Conservation (phyloP, 2,113 vertebrate species). For the Struthio camelus region DNA sequence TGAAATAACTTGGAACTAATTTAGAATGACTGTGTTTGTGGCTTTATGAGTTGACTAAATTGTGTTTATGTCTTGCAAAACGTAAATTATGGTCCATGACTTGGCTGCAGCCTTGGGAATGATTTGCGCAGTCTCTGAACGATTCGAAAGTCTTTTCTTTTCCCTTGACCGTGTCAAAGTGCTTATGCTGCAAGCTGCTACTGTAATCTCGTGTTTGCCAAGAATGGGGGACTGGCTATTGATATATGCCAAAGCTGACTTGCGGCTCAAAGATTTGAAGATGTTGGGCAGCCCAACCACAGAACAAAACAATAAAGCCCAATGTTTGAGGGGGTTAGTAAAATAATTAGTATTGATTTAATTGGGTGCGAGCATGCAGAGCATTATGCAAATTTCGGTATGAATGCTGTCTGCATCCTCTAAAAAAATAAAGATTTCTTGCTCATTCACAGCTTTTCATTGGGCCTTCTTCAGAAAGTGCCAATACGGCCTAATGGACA, state of each 20-base stretch:
- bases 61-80: background rate
- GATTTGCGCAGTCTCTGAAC: background rate
- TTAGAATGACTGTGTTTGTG: background rate
- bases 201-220: background rate
- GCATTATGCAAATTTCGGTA: fast-evolving
- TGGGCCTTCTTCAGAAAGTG: background rate
- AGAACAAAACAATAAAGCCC: background rate
- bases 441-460: background rate
- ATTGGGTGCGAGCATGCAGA: background rate
- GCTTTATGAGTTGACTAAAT: background rate
- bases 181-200: background rate
- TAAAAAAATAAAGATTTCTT: background rate
- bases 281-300: background rate
- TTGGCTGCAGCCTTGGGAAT: background rate
- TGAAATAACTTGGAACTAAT: background rate
- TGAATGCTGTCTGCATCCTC: background rate
- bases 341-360: background rate
- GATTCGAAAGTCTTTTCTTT: background rate
- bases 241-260: background rate
- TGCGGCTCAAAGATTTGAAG: background rate
- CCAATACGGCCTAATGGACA: background rate
- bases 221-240: background rate
- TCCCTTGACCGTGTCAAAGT: background rate
- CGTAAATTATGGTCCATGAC: background rate
- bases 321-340: background rate